Evolutionary conservation across 2,113 vertebrate species (phyloP).

Genomic region (Rallus limicola): DNA sequence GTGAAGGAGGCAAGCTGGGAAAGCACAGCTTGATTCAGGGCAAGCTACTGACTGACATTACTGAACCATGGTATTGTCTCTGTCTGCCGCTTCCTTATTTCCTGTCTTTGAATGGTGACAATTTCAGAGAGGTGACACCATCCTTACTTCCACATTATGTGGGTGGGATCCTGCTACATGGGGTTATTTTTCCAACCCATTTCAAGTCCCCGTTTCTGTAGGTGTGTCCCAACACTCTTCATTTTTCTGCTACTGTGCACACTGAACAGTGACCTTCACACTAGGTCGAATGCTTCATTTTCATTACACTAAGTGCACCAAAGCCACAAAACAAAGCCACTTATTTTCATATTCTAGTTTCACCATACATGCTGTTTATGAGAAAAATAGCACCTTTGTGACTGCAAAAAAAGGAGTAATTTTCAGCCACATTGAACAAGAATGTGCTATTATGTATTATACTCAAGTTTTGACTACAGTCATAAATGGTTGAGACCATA

Average conservation of each 20-base stretch:
- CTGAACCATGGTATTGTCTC: not conserved
- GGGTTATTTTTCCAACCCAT: not conserved
- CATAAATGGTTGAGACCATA: not conserved
- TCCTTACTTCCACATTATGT: not conserved
- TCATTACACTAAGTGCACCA: not conserved
- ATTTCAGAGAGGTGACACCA: not conserved
- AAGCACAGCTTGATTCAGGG: not conserved
- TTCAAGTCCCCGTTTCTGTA: not conserved
- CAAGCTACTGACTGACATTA: not conserved
- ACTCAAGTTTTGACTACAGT: not conserved
- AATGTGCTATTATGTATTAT: not conserved
- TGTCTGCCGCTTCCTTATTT: not conserved
- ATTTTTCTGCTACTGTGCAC: not conserved
- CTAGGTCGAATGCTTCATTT: not conserved
- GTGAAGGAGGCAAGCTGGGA: not conserved
- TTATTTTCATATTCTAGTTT: constrained; percentile 18
- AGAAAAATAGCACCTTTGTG: not conserved
- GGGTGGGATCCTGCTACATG: not conserved
- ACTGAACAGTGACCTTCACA: constrained; percentile 17
- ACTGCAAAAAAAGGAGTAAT: not conserved
- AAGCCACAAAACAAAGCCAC: constrained; percentile 15
- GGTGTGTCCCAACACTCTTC: not conserved
- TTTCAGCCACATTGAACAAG: not conserved
- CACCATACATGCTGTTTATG: not conserved
- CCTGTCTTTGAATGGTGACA: not conserved